phyloP scores from a whole-genome alignment of 2,888 invertebrate genomes.

The Drosophila pseudotalamancana region DNA sequence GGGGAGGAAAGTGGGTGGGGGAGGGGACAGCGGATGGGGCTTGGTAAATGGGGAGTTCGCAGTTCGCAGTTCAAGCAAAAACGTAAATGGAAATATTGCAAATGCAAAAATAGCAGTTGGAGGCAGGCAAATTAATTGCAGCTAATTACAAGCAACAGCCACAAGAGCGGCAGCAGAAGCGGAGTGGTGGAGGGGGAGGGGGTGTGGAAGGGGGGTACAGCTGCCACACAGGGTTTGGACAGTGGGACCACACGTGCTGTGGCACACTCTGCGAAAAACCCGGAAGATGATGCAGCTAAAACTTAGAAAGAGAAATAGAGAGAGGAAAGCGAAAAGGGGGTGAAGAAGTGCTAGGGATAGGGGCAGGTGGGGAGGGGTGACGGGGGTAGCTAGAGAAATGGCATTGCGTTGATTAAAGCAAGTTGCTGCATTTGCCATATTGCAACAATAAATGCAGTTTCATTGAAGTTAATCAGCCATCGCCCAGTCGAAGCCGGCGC shows the following conservation, averaged over 20 bases:
- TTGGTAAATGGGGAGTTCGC: neutral
- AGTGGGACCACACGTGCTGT: conserved; percentile 52
- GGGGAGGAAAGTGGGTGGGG: neutral
- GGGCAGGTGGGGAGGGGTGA: neutral
- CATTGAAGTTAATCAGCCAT: conserved; percentile 75
- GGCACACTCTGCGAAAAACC: conserved; percentile 43
- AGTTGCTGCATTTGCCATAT: conserved; percentile 53
- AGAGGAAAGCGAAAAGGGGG: too few relatives aligned
- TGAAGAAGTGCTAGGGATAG: too few relatives aligned
- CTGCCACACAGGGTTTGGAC: conserved; percentile 17
- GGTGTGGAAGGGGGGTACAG: neutral
- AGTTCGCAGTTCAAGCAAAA: conserved; percentile 30
- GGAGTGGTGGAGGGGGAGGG: neutral
- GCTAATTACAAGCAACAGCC: conserved; percentile 59
- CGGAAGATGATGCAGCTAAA: conserved; percentile 67
- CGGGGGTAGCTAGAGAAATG: conserved; percentile 38
- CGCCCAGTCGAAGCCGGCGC: conserved; percentile 50
- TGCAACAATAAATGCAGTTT: conserved; percentile 74
- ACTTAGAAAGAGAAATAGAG: conserved; percentile 6
- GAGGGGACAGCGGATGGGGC: neutral
- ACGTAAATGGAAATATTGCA: conserved; percentile 16
- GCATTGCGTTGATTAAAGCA: conserved; percentile 66
- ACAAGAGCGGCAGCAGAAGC: neutral
- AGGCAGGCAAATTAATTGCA: conserved; percentile 71
- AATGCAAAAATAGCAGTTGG: conserved; percentile 12